These are phyloP conservation scores for Phaenicophaeus curvirostris DNA, from an alignment of 2,797 vertebrate genomes.

Conservation along the genomic window DNA sequence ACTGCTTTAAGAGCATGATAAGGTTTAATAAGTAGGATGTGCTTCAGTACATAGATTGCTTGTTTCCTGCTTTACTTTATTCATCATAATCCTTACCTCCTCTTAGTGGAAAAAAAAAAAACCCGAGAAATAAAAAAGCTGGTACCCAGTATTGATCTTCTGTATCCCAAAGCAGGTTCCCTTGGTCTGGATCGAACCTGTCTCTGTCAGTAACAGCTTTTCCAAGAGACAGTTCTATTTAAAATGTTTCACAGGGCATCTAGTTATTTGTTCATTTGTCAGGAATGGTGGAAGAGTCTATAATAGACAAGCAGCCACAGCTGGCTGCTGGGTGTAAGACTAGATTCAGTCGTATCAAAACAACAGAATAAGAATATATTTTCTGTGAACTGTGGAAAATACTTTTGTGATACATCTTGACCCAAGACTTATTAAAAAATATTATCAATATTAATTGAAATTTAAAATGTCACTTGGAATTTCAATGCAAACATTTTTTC, in stretches of 20 bases:
- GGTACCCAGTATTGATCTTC: slow-evolving; percentile 40
- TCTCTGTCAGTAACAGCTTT: slow-evolving; percentile 67
- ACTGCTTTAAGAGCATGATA: slow-evolving; percentile 38
- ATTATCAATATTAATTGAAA: slow-evolving; percentile 77
- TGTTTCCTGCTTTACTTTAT: slow-evolving; percentile 60
- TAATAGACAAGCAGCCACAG: slow-evolving; percentile 76
- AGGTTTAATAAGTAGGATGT: slow-evolving; percentile 38
- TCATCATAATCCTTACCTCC: slow-evolving; percentile 19
- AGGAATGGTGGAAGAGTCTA: slow-evolving; percentile 62
- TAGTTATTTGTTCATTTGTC: slow-evolving; percentile 75
- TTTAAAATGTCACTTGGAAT: slow-evolving; percentile 68
- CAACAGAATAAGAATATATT: slow-evolving; percentile 47
- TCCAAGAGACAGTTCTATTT: slow-evolving; percentile 72
- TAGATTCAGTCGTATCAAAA: slow-evolving; percentile 58
- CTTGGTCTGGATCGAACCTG: slow-evolving; percentile 63
- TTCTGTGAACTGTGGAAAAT: slow-evolving; percentile 66
- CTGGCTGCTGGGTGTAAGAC: slow-evolving; percentile 69
- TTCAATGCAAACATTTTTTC: slow-evolving; percentile 71
- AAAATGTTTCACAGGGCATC: slow-evolving; percentile 63
- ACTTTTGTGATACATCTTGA: slow-evolving; percentile 78
- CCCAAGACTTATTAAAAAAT: slow-evolving; percentile 74
- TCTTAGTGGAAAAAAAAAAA: not conserved
- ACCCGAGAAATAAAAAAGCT: not conserved
- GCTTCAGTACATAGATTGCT: slow-evolving; percentile 17
- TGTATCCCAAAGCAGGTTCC: slow-evolving; percentile 27